Percentiles rank a stretch among this genome's conserved stretches.
Conservation (phyloP, 2,888 invertebrate genomes). For the Tinea pellionella region DNA sequence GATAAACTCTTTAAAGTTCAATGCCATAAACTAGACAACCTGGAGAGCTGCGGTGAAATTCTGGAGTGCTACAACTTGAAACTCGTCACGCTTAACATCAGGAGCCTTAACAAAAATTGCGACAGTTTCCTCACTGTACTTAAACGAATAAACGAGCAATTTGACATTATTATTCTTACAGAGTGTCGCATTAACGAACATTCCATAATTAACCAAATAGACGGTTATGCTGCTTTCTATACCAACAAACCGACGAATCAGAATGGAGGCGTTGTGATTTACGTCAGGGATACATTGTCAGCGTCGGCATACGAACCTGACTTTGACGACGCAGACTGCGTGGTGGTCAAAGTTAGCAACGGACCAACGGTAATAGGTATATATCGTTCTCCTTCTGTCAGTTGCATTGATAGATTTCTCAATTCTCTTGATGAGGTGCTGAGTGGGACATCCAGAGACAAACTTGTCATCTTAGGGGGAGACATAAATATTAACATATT, state of each 20-base stretch:
- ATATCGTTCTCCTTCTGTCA: conserved; percentile 19
- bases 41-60: neutral
- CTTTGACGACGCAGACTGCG: conserved; percentile 17
- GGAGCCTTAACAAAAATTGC: conserved; percentile 18
- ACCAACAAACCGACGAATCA: conserved; percentile 16
- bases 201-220: conserved; percentile 15
- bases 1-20: neutral
- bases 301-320: conserved; percentile 16
- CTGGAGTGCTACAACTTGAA: conserved; percentile 14
- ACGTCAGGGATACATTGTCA: conserved; percentile 14
- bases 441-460: neutral
- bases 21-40: neutral
- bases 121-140: conserved; percentile 14
- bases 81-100: conserved; percentile 17
- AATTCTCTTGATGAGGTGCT: conserved; percentile 12
- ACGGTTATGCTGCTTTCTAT: conserved; percentile 9
- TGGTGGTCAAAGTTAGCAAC: conserved; percentile 10
- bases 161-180: conserved; percentile 18
- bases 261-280: conserved; percentile 17
- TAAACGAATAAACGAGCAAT: conserved; percentile 8
- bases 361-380: conserved; percentile 13
- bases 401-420: conserved; percentile 13
- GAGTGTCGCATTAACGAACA: conserved; percentile 18
- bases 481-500: conserved; percentile 1
- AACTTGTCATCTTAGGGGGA: neutral